Evolutionary conservation across 1,140 invertebrate genomes (phyloP).

Genomic region (Trialeurodes vaporariorum): DNA sequence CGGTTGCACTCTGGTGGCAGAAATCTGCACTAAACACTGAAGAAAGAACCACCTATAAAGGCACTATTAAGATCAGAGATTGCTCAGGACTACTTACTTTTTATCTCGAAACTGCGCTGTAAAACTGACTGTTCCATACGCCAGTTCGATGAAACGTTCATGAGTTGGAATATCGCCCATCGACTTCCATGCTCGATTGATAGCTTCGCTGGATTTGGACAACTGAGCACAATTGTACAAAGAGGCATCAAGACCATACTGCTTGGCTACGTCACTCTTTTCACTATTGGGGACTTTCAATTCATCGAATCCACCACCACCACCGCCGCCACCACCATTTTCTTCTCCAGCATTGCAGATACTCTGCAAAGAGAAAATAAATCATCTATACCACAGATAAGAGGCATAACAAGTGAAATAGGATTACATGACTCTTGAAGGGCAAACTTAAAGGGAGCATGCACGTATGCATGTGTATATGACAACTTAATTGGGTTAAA

Average conservation of each 20-base stretch:
- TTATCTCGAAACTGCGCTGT: slow-evolving; percentile 15
- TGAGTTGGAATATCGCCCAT: slow-evolving; percentile 10
- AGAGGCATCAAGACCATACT: slow-evolving; percentile 16
- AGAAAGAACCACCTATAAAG: too few species aligned
- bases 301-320: too few species aligned
- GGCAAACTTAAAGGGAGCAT: too few species aligned
- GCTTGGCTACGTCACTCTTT: slow-evolving; percentile 6
- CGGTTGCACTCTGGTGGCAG: too few species aligned
- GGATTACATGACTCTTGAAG: too few species aligned
- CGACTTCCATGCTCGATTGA: slow-evolving; percentile 14
- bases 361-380: background rate
- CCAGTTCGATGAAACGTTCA: slow-evolving; percentile 13
- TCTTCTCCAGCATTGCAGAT: background rate
- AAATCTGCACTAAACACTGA: too few species aligned
- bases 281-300: background rate
- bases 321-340: background rate
- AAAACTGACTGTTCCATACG: slow-evolving; percentile 18
- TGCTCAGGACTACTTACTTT: slow-evolving; percentile 15
- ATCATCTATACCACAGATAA: too few species aligned
- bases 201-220: slow-evolving; percentile 14
- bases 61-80: too few species aligned
- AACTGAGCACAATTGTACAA: slow-evolving; percentile 12
- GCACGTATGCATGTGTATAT: too few species aligned
- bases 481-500: too few species aligned
- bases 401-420: too few species aligned